These are phyloP conservation scores for Salticus scenicus DNA, from an alignment of 2,888 invertebrate genomes.

Conservation along the genomic window DNA sequence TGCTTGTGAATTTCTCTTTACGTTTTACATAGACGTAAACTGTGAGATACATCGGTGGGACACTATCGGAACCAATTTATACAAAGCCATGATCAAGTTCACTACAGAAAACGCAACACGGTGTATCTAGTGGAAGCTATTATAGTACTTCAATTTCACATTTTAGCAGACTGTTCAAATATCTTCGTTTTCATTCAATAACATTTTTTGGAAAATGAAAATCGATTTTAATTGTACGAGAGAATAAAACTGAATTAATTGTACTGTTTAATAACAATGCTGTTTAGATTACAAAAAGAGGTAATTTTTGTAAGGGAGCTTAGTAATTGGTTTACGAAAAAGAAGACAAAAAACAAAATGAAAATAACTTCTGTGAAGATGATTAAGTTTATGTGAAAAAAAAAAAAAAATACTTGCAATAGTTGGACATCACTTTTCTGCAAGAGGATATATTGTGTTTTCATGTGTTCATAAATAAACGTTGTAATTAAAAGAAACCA, in stretches of 20 bases:
- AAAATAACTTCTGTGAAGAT: slow-evolving; percentile 1
- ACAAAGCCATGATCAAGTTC: slow-evolving; percentile 22
- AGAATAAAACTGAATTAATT: background rate
- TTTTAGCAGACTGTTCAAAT: background rate
- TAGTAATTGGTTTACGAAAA: slow-evolving; percentile 29
- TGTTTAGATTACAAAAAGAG: background rate
- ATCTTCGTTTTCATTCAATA: background rate
- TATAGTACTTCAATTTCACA: slow-evolving; percentile 3
- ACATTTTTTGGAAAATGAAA: background rate
- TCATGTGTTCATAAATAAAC: slow-evolving; percentile 59
- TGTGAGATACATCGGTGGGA: background rate
- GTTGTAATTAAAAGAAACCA: slow-evolving; percentile 50
- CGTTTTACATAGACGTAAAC: slow-evolving; percentile 42
- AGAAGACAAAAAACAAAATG: background rate
- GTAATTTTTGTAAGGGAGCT: slow-evolving; percentile 60
- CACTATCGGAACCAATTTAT: background rate
- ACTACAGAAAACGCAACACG: background rate
- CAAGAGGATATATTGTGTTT: slow-evolving; percentile 34
- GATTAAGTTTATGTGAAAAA: background rate
- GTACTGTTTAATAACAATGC: background rate
- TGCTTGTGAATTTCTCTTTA: too few species aligned
- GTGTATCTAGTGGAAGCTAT: too few species aligned
- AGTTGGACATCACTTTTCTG: background rate
- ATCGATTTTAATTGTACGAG: background rate
- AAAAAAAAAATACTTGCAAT: background rate